A percentile compares a stretch with the other conserved stretches of the same genome.
Evolutionary conservation across 2,888 invertebrate genomes (phyloP).

Genomic region (Geotrupes spiniger): DNA sequence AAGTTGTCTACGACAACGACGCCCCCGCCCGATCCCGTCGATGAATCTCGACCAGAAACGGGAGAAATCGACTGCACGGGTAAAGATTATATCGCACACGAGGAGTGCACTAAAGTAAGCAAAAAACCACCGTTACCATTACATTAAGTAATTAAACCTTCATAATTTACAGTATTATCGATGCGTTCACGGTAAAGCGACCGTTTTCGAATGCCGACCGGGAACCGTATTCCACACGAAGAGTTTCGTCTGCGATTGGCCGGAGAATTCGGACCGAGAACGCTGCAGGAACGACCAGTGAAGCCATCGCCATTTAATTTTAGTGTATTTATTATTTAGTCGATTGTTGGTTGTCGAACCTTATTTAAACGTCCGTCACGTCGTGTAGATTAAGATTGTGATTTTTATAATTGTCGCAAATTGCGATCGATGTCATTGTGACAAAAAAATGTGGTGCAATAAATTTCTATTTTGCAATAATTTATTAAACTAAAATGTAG

Average conservation of each 20-base stretch:
- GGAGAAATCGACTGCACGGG: slow-evolving; percentile 53
- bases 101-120: slow-evolving; percentile 58
- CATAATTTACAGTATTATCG: slow-evolving; percentile 72
- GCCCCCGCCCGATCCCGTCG: slow-evolving; percentile 1
- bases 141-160: too few species aligned
- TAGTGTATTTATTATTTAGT: neutral
- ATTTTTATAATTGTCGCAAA: too few species aligned
- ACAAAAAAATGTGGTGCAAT: too few species aligned
- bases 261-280: slow-evolving; percentile 64
- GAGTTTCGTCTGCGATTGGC: slow-evolving; percentile 78
- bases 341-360: too few species aligned
- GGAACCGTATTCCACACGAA: slow-evolving; percentile 74
- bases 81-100: slow-evolving; percentile 57
- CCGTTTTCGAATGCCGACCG: slow-evolving; percentile 69
- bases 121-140: too few species aligned
- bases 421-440: too few species aligned
- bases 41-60: slow-evolving; percentile 21
- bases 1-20: slow-evolving; percentile 8
- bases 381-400: too few species aligned
- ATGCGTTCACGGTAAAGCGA: slow-evolving; percentile 75
- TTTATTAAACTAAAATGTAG: too few species aligned
- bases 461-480: too few species aligned
- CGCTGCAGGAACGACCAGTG: slow-evolving; percentile 49
- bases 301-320: neutral
- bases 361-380: too few species aligned